Evolutionary conservation across 1,140 invertebrate species (phyloP), one percentile per base, ranked within the genome.

Genomic region (Diploscapter pachys): DNA sequence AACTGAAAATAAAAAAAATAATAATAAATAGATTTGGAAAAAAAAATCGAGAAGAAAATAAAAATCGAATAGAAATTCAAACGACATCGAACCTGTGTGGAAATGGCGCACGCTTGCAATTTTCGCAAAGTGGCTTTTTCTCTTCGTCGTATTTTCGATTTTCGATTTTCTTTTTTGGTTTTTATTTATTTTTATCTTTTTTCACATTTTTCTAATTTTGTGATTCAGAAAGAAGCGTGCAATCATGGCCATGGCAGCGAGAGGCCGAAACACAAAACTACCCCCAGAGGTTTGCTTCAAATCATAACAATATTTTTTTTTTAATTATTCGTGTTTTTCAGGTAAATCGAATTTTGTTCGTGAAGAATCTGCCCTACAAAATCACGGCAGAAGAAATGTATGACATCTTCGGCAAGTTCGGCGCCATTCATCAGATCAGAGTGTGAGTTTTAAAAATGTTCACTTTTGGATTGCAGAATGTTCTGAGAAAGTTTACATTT

Each of bases 371-470:
- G 65, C 96, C 97, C 0, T 99, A 99, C 84, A 99, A 98, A 89
- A 99, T 99, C 71, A 98, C 95, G 69, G 93, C 93, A n/a, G 97
- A 99, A 89, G 96, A 99, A 91, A 99, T 99, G 96, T 99, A 99
- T 86, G 96, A 99, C 88, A 99, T 99, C 79, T 99, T 99, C 90
- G 96, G 97, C 55, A 99, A 99, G 90, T 99, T 98, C 89, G 96
- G 96, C 84, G 96, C 96, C 11, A 98, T 99, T 73, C 87, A 96
- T 80, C 97, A 99, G 89, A 98, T 99, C 71, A 88, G 96, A 89
- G 93, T 98, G 92, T 96, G 91, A 92, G 93, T 92, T 84, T 77
- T 57, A 11, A 52, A 31, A 51, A 48, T n/a, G n/a, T 2, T 4
- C 48, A 3, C 2, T 78, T 71, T 77, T 31, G 31, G 31, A 0